Base-by-base conservation (phyloP, 2,888 invertebrate species). In the Odontomyia ornata region DNA sequence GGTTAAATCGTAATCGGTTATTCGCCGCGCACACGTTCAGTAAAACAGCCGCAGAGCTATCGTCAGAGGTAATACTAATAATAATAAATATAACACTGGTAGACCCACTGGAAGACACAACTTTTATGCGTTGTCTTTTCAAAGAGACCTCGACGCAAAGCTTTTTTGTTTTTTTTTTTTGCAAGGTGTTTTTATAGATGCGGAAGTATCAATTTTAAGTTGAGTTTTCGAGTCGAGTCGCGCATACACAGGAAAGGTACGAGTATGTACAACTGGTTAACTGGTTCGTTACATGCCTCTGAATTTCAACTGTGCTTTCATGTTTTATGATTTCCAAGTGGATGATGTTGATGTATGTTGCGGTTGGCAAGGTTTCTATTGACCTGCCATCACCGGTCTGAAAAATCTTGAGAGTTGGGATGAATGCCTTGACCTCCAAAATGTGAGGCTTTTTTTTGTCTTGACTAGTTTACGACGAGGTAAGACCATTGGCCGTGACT, bases 1-100 rank as follows among this genome's bases (percentile, higher is more conserved):
- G 57, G 73, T 57, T 73, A 73, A 73, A 73, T 57, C 21, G 25
- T 73, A 73, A 72, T 72, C 72, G 72, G 72, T 72, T 72, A 72
- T 72, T 72, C 52, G 72, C 72, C 52, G 13, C 72, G 57, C 72
- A 72, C 72, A 72, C 57, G 72, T 28, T 56, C n/a, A 13, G 52
- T 15, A 18, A 36, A 36, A 36, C 36, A 36, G 36, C 36, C 36
- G 9, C 36, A 36, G 36, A 52, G 18, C 52, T 9, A 15, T 4
- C 52, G 15, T 52, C 52, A 52, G 36, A 3, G 52, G 52, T 15
- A 52, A 13, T 13, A 9, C 18, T 13, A 4, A 15, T 52, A 52
- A 4, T 4, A 15, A 52, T n/a, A n/a, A n/a, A n/a, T n/a, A 52
- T 15, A 4, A 15, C 15, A 52, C 3, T 15, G 7, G 52, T 15